These are phyloP conservation scores for Channallabes apus DNA, from an alignment of 2,797 vertebrate genomes.

Conservation along the genomic window DNA sequence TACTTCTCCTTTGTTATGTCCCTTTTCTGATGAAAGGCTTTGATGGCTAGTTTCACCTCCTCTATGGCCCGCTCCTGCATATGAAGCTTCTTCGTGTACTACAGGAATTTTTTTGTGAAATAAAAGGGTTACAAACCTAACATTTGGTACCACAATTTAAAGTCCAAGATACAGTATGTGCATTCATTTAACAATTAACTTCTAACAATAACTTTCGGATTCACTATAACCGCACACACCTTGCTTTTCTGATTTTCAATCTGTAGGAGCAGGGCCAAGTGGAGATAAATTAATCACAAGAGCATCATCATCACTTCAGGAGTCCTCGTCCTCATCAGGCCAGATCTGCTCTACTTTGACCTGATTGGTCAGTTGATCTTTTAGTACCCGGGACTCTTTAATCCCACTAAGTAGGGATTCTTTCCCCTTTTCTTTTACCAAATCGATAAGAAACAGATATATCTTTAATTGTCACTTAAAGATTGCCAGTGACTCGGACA, in stretches of 20 bases:
- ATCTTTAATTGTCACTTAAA: too few species aligned
- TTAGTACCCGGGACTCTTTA: conserved; percentile 52
- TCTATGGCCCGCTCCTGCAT: conserved; percentile 94
- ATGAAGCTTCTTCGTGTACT: conserved; percentile 97
- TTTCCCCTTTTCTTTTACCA: conserved; percentile 42
- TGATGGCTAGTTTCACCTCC: conserved; percentile 97
- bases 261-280: background rate
- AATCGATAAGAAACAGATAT: too few species aligned
- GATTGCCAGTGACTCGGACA: too few species aligned
- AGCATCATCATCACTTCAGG: conserved; percentile 31
- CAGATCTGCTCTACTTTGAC: conserved; percentile 42
- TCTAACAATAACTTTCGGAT: background rate
- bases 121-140: conserved; percentile 1
- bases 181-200: background rate
- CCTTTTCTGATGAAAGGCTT: conserved; percentile 94
- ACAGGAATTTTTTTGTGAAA: background rate
- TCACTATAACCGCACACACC: background rate
- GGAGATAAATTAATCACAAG: conserved; percentile 40
- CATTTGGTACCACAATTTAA: background rate
- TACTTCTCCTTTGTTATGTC: conserved; percentile 97
- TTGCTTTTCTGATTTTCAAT: conserved; percentile 58
- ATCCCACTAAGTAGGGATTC: conserved; percentile 31
- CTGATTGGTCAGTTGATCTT: conserved; percentile 34
- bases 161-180: background rate
- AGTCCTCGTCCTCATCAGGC: conserved; percentile 36